Evolutionary conservation across 2,888 invertebrate species (phyloP), one percentile per base, ranked within the genome.

Genomic region (Ichneumoninae sp.): DNA sequence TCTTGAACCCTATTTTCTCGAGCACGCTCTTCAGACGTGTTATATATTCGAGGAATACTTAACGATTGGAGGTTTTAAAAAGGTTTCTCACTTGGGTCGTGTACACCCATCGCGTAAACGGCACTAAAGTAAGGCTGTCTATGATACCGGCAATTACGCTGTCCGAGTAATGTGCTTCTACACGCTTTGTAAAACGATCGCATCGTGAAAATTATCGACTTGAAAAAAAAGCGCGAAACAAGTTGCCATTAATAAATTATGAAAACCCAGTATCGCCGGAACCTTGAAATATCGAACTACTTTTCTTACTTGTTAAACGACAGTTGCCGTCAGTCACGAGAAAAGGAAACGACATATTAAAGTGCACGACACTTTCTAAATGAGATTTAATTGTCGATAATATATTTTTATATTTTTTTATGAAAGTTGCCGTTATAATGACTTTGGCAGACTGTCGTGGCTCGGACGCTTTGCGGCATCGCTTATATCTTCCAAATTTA

Each of bases 251-350:
- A 30, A 63, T 60, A 26, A 60, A 30, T 63, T 30, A 63, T 13
- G 26, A 33, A 33, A 13, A 63, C 16, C 13, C 16, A 30, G 63
- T 63, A 63, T 63, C 33, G 63, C 33, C 30, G 33, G 33, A 63
- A 63, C 63, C 33, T 30, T 63, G 63, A 33, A 63, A 63, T 63
- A 63, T 16, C 30, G 63, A 63, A 63, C 16, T 30, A 63, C 30
- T 63, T 33, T 63, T 63, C 63, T 16, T n/a, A n/a, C 63, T 63
- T n/a, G 63, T 63, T 63, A n/a, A 26, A 63, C 63, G n/a, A 63
- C n/a, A 6, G 30, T 63, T 33, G 16, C n/a, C 33, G 33, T 63
- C 63, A 33, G 63, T 63, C 63, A 16, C 30, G 30, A 33, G 3
- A 16, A 63, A 63, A 63, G 0, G 16, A 63, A 16, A 33, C 6